Evolutionary conservation across 2,888 invertebrate genomes (phyloP), one percentile per base, ranked within the genome.

Genomic region (Plebejus anna): DNA sequence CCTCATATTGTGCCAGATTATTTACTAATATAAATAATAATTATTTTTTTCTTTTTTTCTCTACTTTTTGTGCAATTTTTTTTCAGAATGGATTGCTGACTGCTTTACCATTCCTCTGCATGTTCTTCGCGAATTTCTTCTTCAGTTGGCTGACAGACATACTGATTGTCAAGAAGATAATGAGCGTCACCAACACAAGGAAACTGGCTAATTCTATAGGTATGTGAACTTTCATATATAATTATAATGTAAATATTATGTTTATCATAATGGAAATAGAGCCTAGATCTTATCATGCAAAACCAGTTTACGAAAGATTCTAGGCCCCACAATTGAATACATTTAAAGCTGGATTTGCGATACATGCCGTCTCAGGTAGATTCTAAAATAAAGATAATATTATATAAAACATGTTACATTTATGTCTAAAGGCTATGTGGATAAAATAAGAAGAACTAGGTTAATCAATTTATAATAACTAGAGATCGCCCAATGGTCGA

Each of bases 61-160:
- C 1, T 66, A 59, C 7, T 59, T 59, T 0, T 22, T 22, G 16
- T 72, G 9, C 36, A 11, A 47, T 72, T 72, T 13, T 22, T 76
- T 76, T 70, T 86, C 22, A 95, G 94, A 96, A 96, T 83, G 96
- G 96, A 7, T 82, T 95, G 13, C 85, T 96, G 0, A 96, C 96
- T 0, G 95, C 96, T 0, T 84, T 96, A 38, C 97, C 97, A 0
- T 97, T 97, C 84, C 88, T 97, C 22, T 94, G 94, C 0, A 96
- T 97, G 91, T 97, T 96, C 94, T 78, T 96, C 16, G 86, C 96
- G 75, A 96, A 96, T 81, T 96, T 97, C 81, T 92, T 96, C 0
- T 95, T 96, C 87, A 96, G 97, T 13, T 94, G 91, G 66, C 82
- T 95, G 57, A 95, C 96, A 0, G 96, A 97, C 82, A 84, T 92